Conservation (phyloP, 2,888 invertebrate genomes). For the Panorpa germanica region DNA sequence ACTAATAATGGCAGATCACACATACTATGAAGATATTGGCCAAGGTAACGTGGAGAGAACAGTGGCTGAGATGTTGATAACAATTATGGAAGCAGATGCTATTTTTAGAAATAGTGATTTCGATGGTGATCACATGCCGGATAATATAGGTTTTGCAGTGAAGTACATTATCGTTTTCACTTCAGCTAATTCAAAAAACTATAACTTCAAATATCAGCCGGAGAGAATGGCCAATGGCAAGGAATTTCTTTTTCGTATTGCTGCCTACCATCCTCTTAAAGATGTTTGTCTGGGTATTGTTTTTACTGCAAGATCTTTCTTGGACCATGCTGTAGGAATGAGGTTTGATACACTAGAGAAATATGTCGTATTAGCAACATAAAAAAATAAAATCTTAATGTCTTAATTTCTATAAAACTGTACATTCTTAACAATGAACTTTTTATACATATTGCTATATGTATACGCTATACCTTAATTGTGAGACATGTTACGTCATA, state of each 20-base stretch:
- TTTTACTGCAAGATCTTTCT: constrained; percentile 31
- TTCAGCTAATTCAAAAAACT: constrained; percentile 23
- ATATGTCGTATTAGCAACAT: no score
- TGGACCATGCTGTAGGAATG: constrained; percentile 20
- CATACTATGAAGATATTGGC: constrained; percentile 27
- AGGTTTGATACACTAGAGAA: no score
- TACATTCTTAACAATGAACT: no score
- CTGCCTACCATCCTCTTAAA: constrained; percentile 24
- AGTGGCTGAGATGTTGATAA: constrained; percentile 26
- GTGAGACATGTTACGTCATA: no score
- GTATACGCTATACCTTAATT: no score
- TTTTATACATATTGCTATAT: no score
- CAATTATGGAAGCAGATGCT: constrained; percentile 30
- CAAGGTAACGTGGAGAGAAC: constrained; percentile 26
- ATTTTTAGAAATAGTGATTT: constrained; percentile 34
- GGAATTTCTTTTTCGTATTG: constrained; percentile 25
- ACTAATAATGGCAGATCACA: constrained; percentile 28
- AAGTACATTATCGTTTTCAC: constrained; percentile 29
- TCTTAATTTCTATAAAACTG: no score
- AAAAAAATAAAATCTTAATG: no score
- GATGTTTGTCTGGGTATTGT: constrained; percentile 32
- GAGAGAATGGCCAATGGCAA: constrained; percentile 22
- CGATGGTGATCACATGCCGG: constrained; percentile 29
- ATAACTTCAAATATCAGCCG: constrained; percentile 22
- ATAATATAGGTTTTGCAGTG: constrained; percentile 34